Evolutionary conservation across 2,113 vertebrate genomes (phyloP), one percentile per base, ranked within the genome.

Genomic region (Sakesphorus luctuosus): DNA sequence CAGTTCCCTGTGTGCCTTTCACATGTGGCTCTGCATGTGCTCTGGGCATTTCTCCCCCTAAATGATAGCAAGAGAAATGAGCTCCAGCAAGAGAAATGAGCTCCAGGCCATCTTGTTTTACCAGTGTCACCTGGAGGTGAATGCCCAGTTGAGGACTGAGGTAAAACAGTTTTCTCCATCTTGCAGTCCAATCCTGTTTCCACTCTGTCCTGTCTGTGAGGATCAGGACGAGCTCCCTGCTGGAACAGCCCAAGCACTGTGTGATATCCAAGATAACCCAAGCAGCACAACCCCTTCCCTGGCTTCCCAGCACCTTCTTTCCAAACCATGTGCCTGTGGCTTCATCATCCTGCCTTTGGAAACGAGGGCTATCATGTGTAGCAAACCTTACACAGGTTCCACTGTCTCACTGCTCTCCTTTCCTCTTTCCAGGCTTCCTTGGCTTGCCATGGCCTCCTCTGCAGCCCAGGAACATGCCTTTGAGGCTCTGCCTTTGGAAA

Each of bases 241-340:
- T 44, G 75, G 36, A 35, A 79, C 5, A 21, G 24, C 63, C 29
- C 16, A 18, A 38, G 19, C n/a, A 23, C 26, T 0, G 3, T 0
- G 11, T 1, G 20, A 9, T 4, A 8, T 0, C 71, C 61, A 3
- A 20, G n/a, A 2, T 13, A 6, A 46, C 3, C 40, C 8, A 24
- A 11, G 61, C 6, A 43, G 5, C 53, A 35, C 33, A 44, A 1
- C 8, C 3, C 4, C 38, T 11, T 21, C 43, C 73, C 26, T 0
- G 4, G 58, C 55, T 43, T 20, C 56, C 62, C 92, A 76, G 38
- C 5, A 4, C 53, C 35, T n/a, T 4, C 53, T 24, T 61, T 4
- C 13, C 59, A 68, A 13, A n/a, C 12, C 63, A 12, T 0, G 0
- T 7, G 7, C 14, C 35, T 29, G 16, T 0, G 25, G 63, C 21